A percentile compares a stretch with the other conserved stretches of the same genome.
Evolutionary conservation across 2,113 vertebrate species (phyloP).

Genomic region (Australoheros scitulus): DNA sequence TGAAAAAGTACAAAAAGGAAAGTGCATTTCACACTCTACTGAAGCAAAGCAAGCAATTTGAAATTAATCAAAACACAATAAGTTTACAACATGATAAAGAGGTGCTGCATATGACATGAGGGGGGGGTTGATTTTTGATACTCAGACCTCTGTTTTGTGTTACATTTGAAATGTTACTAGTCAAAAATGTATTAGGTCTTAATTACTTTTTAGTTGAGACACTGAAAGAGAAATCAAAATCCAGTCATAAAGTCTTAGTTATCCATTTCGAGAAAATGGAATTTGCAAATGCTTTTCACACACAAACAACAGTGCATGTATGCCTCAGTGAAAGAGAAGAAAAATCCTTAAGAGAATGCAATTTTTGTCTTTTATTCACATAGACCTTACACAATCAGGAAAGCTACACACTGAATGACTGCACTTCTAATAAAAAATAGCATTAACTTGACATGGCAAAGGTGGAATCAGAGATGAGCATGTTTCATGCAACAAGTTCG

Average conservation of each 20-base stretch:
- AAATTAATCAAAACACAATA: slow-evolving; percentile 85
- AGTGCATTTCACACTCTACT: slow-evolving; percentile 83
- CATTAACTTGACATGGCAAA: slow-evolving; percentile 41
- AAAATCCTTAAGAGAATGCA: not conserved
- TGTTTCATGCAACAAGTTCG: slow-evolving; percentile 20
- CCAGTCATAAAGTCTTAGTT: not conserved
- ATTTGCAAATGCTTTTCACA: slow-evolving; percentile 18
- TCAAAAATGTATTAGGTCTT: slow-evolving; percentile 5
- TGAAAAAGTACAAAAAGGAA: slow-evolving; percentile 80
- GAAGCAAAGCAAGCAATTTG: slow-evolving; percentile 83
- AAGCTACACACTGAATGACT: slow-evolving; percentile 51
- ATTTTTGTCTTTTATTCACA: slow-evolving; percentile 24
- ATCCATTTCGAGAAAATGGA: not conserved
- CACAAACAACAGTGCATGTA: not conserved
- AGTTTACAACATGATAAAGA: slow-evolving; percentile 82
- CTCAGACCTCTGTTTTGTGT: slow-evolving; percentile 19
- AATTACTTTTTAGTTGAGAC: slow-evolving; percentile 14
- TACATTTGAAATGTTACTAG: slow-evolving; percentile 34
- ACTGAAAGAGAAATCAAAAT: not conserved
- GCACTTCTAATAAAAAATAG: slow-evolving; percentile 52
- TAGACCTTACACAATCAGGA: slow-evolving; percentile 14
- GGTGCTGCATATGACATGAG: slow-evolving; percentile 58
- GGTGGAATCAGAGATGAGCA: slow-evolving; percentile 32
- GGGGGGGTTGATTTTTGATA: slow-evolving; percentile 65
- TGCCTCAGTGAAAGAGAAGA: not conserved